Evolutionary conservation across 2,888 invertebrate species (phyloP), one percentile per base, ranked within the genome.

Genomic region (Caenorhabditis becei): DNA sequence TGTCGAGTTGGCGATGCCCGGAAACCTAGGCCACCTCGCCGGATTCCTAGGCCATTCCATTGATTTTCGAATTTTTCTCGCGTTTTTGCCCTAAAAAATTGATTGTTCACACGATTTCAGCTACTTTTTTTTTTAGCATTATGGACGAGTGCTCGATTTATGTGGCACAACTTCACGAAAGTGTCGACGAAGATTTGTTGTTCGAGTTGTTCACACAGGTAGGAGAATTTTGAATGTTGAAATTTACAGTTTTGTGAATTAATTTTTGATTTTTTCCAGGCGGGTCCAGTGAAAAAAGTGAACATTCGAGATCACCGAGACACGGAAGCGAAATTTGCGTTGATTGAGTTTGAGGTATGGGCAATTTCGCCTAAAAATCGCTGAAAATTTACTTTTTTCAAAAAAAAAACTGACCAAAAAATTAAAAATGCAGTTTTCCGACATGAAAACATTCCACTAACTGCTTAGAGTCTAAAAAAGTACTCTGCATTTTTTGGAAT

Each of bases 121-220:
- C n/a, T n/a, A n/a, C n/a, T n/a, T n/a, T 49, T 28, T 47, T 53
- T 32, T 32, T 32, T 32, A n/a, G n/a, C n/a, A n/a, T n/a, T n/a
- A 26, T 8, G 4, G 69, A 77, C 10, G 88, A 88, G 51, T 24
- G 77, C 1, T 83, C 84, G 0, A 26, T 83, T 23, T 88, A 86
- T 62, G 83, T 89, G 14, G 77, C 82, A 4, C 71, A 72, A 23
- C 69, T 89, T 20, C 18, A 69, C 53, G 71, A 74, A 8, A 58
- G 80, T 20, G 79, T 85, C 8, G 79, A 80, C 1, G 81, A 88
- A 23, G 85, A 88, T 1, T 7, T 89, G 10, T 53, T 89, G 1
- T 82, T 86, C 44, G 89, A 89, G 53, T 67, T 89, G 32, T 89
- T 89, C 67, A 61, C 74, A 11, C 89, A 88, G 83, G 80, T 85